Evolutionary conservation across 2,888 invertebrate species (phyloP), one percentile per base, ranked within the genome.

Genomic region (Platypus cylindrus): DNA sequence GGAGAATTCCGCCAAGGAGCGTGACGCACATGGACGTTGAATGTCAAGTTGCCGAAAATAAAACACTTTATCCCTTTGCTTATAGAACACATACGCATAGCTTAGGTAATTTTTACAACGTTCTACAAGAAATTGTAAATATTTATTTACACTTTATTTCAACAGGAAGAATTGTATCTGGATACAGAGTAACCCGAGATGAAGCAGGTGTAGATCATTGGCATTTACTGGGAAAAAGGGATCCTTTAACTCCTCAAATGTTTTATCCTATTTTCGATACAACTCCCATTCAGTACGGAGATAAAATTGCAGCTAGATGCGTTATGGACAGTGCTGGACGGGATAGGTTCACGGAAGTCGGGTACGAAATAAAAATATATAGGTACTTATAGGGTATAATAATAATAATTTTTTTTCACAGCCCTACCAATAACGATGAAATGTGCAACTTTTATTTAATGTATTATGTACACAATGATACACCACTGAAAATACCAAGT

Each of bases 371-470:
- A 13, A n/a, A n/a, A n/a, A n/a, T n/a, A n/a, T n/a, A n/a, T n/a
- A n/a, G n/a, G n/a, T n/a, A 35, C 15, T 8, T 17, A 37, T 4
- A 15, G 3, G 12, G n/a, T 24, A 8, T 20, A 25, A 25, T 25
- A 25, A 5, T 25, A 5, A 9, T 27, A 16, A 13, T 15, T 14
- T 30, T 11, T 5, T 17, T n/a, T 35, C 55, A 32, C 60, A 82
- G 85, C 0, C 68, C 79, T 2, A 90, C 90, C 16, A 85, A 83
- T 55, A 70, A 76, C 9, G 86, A 91, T 50, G 91, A 93, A 63
- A 93, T 93, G 91, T 93, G 91, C 65, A 93, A 91, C 62, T 90
- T 91, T 62, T 93, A 93, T 61, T 59, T 93, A 2, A 87, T 91
- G 86, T 91, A 91, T 60, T 91, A 85, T 66, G 85, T 89, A 0